phyloP scores from a whole-genome alignment of 2,797 vertebrate genomes.

The Sebastes nivosus region DNA sequence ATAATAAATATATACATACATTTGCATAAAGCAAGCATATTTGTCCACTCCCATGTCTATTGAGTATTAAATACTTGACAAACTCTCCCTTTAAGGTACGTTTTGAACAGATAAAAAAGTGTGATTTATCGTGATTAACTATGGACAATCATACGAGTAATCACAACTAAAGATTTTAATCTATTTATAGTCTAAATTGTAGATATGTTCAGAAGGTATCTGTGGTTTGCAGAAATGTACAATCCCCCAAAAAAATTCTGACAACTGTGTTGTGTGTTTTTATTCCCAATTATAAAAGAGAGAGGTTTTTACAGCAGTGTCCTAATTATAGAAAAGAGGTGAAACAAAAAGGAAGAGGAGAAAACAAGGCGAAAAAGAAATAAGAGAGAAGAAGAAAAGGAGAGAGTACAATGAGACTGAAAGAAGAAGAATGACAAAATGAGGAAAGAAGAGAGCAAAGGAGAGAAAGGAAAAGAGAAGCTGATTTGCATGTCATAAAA shows the following conservation, averaged over 20 bases:
- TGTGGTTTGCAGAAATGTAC: background rate
- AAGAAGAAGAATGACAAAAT: background rate
- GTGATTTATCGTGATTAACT: too few species aligned
- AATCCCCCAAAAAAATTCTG: background rate
- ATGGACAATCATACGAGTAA: too few species aligned
- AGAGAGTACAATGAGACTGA: background rate
- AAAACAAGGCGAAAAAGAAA: background rate
- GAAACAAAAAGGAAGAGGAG: background rate
- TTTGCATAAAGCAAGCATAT: too few species aligned
- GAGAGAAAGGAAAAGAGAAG: background rate
- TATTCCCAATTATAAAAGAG: background rate
- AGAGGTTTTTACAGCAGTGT: background rate
- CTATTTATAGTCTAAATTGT: too few species aligned
- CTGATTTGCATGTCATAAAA: background rate
- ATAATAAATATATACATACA: too few species aligned
- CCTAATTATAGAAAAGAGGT: background rate
- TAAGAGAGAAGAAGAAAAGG: background rate
- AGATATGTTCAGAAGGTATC: too few species aligned
- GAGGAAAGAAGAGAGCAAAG: background rate
- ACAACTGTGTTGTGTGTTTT: background rate
- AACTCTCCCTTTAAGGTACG: too few species aligned
- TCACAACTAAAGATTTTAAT: too few species aligned
- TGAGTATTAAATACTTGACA: too few species aligned
- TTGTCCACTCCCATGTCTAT: too few species aligned
- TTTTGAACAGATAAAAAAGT: too few species aligned